phyloP scores from a whole-genome alignment of 2,797 vertebrate genomes.

The Adelosebastes latens region DNA sequence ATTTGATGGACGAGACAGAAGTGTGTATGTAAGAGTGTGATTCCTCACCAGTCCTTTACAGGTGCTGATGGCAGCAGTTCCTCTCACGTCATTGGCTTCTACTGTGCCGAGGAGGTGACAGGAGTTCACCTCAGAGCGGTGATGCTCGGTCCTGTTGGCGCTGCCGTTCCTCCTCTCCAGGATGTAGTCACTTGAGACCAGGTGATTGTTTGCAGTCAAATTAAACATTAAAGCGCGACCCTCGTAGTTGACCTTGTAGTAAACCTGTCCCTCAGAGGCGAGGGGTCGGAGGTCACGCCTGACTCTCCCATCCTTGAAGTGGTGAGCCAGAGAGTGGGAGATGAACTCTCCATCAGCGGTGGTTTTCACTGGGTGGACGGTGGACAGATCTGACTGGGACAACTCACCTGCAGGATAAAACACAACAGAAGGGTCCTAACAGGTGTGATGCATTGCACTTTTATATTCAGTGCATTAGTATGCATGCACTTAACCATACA shows the following conservation, averaged over 20 bases:
- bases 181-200: conserved; percentile 87
- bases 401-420: conserved; percentile 77
- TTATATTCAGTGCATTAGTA: not conserved
- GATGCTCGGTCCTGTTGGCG: conserved; percentile 71
- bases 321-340: conserved; percentile 86
- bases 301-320: conserved; percentile 68
- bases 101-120: conserved; percentile 91
- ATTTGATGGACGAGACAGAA: conserved; percentile 8
- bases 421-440: not conserved
- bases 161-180: conserved; percentile 88
- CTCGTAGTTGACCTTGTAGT: conserved; percentile 86
- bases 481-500: not conserved
- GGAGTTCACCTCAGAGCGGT: conserved; percentile 49
- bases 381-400: conserved; percentile 74
- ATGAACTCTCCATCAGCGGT: conserved; percentile 85
- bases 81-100: conserved; percentile 57
- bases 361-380: conserved; percentile 88
- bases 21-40: not conserved
- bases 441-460: not conserved
- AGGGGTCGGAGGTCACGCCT: conserved; percentile 79
- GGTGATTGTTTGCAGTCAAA: conserved; percentile 83
- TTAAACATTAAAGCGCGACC: conserved; percentile 87
- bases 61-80: conserved; percentile 89
- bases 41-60: conserved; percentile 93
- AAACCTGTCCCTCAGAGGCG: conserved; percentile 71